A percentile compares a stretch with the other conserved stretches of the same genome.
These are phyloP conservation scores for Pandemis cinnamomeana DNA, from an alignment of 2,888 invertebrate species.

Conservation along the genomic window DNA sequence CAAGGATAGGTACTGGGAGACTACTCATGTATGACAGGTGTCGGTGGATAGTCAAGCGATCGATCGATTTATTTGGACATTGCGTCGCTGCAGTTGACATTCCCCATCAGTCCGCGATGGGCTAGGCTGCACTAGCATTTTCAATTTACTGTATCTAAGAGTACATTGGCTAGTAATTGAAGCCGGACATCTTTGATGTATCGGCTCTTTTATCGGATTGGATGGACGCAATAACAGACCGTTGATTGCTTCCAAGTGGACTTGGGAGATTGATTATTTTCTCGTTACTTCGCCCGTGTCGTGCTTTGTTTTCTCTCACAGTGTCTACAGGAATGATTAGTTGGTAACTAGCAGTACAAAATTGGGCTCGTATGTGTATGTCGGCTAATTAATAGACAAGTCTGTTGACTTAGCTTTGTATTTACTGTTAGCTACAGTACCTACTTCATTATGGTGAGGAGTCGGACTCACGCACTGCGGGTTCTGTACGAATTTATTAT, in stretches of 20 bases:
- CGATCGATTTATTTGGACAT: constrained; percentile 53
- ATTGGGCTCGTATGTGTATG: not conserved
- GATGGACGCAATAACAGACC: constrained; percentile 82
- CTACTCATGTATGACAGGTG: constrained; percentile 27
- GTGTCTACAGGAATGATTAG: constrained; percentile 46
- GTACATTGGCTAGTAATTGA: constrained; percentile 80
- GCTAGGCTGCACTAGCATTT: constrained; percentile 72
- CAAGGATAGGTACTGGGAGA: not conserved
- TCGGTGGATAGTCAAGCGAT: constrained; percentile 15
- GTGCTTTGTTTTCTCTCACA: constrained; percentile 63
- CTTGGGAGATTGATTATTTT: constrained; percentile 83
- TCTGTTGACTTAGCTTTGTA: not conserved
- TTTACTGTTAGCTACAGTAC: no score
- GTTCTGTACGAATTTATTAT: no score
- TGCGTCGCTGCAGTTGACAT: constrained; percentile 61
- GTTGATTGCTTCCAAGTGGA: constrained; percentile 84
- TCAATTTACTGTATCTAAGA: constrained; percentile 73
- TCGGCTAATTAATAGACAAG: not conserved
- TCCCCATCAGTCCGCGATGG: constrained; percentile 55
- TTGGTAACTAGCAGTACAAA: constrained; percentile 28
- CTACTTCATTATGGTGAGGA: no score
- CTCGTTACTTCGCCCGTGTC: constrained; percentile 69
- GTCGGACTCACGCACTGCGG: not conserved
- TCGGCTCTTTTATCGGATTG: constrained; percentile 83
- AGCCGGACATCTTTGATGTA: constrained; percentile 83